phyloP scores from a whole-genome alignment of 2,888 invertebrate genomes.

The Cheilosia soror region DNA sequence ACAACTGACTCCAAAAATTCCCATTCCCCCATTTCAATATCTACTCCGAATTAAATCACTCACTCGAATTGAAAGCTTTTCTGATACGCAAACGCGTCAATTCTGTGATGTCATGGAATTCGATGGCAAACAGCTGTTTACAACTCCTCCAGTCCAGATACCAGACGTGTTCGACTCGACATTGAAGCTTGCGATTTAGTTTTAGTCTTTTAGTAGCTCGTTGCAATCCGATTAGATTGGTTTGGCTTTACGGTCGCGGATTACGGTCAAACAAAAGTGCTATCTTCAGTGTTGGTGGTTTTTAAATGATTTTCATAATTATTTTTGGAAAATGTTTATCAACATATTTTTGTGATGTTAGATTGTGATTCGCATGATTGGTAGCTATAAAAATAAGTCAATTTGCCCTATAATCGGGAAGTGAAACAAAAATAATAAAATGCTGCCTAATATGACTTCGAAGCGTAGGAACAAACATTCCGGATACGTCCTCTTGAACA shows the following conservation, averaged over 20 bases:
- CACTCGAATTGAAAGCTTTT: slow-evolving; percentile 29
- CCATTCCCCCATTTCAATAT: neutral
- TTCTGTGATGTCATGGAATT: slow-evolving; percentile 43
- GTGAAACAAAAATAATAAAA: neutral
- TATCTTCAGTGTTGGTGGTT: slow-evolving; percentile 9
- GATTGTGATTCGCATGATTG: slow-evolving; percentile 38
- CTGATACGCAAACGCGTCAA: slow-evolving; percentile 3
- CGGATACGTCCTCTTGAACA: slow-evolving; percentile 61
- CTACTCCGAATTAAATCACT: slow-evolving; percentile 25
- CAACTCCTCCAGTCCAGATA: neutral
- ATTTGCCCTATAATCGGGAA: slow-evolving; percentile 13
- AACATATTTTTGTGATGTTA: slow-evolving; percentile 33
- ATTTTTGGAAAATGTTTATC: slow-evolving; percentile 30
- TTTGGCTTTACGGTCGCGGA: neutral
- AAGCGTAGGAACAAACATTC: slow-evolving; percentile 58
- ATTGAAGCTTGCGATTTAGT: slow-evolving; percentile 26
- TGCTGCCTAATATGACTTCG: slow-evolving; percentile 47
- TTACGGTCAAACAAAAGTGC: neutral
- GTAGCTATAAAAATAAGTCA: slow-evolving; percentile 3
- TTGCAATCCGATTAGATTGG: slow-evolving; percentile 44
- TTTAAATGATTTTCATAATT: slow-evolving; percentile 4
- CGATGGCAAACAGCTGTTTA: slow-evolving; percentile 35
- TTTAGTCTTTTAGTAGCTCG: slow-evolving; percentile 63
- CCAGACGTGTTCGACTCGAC: slow-evolving; percentile 47
- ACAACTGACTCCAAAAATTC: neutral